Percentiles rank a stretch among this genome's conserved stretches.
Evolutionary conservation across 2,888 invertebrate genomes (phyloP).

Genomic region (Acronicta alni): DNA sequence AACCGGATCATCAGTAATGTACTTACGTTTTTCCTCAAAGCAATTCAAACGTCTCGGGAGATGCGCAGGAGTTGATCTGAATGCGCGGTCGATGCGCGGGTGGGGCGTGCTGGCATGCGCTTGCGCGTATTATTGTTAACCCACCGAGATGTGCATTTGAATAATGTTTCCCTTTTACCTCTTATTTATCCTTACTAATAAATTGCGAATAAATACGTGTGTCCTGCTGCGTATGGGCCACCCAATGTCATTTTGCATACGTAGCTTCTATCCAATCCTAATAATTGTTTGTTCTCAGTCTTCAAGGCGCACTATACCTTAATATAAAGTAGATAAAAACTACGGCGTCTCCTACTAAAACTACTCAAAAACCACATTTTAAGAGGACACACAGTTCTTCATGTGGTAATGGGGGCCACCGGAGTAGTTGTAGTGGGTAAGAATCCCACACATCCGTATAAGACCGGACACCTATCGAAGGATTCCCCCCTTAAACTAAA

Average conservation of each 20-base stretch:
- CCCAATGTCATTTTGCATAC: slow-evolving; percentile 13
- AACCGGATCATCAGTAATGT: slow-evolving; percentile 57
- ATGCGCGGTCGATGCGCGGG: slow-evolving; percentile 46
- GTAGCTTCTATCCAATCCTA: background rate
- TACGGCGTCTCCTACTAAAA: too few species aligned
- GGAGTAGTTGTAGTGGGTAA: too few species aligned
- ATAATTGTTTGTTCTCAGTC: too few species aligned
- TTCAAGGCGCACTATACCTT: too few species aligned
- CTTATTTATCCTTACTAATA: slow-evolving; percentile 34
- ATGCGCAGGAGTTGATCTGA: slow-evolving; percentile 48
- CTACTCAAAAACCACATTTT: too few species aligned
- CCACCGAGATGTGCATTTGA: slow-evolving; percentile 51
- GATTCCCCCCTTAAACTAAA: too few species aligned
- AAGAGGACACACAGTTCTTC: too few species aligned
- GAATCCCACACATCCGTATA: too few species aligned
- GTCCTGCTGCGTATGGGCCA: slow-evolving; percentile 21
- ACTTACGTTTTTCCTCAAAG: slow-evolving; percentile 57
- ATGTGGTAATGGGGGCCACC: too few species aligned
- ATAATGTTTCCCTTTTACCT: slow-evolving; percentile 50
- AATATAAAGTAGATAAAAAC: too few species aligned
- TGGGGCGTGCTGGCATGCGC: slow-evolving; percentile 51
- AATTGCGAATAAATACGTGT: slow-evolving; percentile 15
- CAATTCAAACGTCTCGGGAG: slow-evolving; percentile 51
- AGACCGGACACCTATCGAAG: too few species aligned
- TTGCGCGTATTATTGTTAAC: slow-evolving; percentile 48